These are phyloP conservation scores for Cyrtorhinus lividipennis DNA, from an alignment of 1,140 invertebrate species.

Conservation along the genomic window DNA sequence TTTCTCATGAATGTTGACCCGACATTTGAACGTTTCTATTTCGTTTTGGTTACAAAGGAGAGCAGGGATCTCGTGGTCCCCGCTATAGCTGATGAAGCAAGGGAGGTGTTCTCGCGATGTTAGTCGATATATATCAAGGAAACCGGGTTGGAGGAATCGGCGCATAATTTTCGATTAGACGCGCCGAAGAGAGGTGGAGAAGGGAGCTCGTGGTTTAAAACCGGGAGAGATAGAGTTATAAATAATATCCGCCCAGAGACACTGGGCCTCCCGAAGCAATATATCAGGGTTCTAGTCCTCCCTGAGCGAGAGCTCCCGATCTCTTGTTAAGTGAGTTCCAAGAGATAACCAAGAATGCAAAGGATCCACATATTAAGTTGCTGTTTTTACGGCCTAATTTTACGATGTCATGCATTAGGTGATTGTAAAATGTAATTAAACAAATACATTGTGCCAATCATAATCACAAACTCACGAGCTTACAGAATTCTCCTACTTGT, in stretches of 20 bases:
- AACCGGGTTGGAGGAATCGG: too few species aligned
- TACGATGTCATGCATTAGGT: background rate
- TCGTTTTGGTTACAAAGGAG: background rate
- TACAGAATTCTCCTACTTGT: too few species aligned
- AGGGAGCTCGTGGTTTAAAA: background rate
- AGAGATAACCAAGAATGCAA: background rate
- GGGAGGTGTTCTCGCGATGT: background rate
- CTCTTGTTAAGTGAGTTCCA: background rate
- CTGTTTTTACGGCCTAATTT: background rate
- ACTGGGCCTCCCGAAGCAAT: background rate
- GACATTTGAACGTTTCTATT: background rate
- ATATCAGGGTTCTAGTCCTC: background rate
- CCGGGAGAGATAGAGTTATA: constrained; percentile 1
- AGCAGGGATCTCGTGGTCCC: too few species aligned
- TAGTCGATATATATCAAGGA: background rate
- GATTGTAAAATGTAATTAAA: background rate
- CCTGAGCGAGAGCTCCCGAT: background rate
- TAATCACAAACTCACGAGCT: too few species aligned
- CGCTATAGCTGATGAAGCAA: background rate
- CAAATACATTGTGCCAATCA: background rate
- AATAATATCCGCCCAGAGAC: background rate
- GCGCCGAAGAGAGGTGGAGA: background rate
- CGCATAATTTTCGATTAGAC: background rate
- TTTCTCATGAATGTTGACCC: background rate
- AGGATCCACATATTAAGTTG: background rate